Evolutionary conservation across 2,113 vertebrate species (phyloP).

Genomic region (Anhinga rufa): DNA sequence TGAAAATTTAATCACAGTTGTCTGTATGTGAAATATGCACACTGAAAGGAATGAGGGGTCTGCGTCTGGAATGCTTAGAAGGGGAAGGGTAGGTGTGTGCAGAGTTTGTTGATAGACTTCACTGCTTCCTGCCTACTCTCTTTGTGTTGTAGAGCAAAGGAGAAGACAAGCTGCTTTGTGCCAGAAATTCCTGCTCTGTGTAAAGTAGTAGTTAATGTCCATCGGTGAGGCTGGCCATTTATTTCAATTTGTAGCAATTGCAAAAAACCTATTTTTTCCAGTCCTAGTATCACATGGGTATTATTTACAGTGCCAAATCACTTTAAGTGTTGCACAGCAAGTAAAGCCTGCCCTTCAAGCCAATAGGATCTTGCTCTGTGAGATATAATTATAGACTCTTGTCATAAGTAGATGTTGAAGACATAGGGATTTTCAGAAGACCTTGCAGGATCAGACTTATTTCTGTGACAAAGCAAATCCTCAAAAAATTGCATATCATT

Average conservation of each 20-base stretch:
- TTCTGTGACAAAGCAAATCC: neutral
- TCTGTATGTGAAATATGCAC: neutral
- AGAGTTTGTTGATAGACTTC: neutral
- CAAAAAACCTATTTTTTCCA: neutral
- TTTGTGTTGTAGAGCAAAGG: neutral
- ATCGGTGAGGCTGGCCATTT: neutral
- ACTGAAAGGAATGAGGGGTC: rapidly evolving
- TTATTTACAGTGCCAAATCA: neutral
- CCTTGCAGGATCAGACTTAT: neutral
- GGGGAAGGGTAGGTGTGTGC: neutral
- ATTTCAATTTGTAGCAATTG: neutral
- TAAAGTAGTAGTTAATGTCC: neutral
- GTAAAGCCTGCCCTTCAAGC: neutral
- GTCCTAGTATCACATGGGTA: neutral
- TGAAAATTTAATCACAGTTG: neutral
- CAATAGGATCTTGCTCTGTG: neutral
- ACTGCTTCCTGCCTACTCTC: neutral
- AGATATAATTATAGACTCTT: neutral
- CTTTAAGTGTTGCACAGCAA: neutral
- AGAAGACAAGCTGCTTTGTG: neutral
- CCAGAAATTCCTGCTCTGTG: neutral
- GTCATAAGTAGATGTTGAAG: neutral
- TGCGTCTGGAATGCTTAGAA: neutral
- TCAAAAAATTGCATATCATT: neutral
- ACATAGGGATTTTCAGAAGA: neutral